Conservation (phyloP, 2,888 invertebrate species). For the Uropetala carovei region DNA sequence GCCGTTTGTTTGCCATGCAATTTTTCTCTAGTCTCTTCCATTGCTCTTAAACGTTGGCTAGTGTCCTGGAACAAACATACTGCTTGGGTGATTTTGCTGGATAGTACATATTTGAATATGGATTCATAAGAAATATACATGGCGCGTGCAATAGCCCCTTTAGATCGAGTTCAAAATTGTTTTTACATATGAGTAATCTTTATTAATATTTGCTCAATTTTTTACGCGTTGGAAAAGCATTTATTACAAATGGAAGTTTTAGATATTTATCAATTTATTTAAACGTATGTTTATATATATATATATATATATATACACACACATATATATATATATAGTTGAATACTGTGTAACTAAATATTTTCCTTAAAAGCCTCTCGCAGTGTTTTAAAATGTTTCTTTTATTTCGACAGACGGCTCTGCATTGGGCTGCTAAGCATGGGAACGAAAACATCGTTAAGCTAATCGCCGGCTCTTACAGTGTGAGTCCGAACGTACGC, state of each 20-base stretch:
- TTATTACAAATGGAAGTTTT: no score
- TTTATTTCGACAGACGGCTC: slow-evolving; percentile 86
- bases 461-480: slow-evolving; percentile 91
- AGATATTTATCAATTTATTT: background rate
- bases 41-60: background rate
- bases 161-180: no score
- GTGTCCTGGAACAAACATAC: background rate
- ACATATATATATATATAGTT: no score
- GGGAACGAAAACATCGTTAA: slow-evolving; percentile 94
- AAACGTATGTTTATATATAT: slow-evolving; percentile 18
- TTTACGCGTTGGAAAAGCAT: no score
- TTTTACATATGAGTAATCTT: no score
- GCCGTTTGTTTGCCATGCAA: background rate
- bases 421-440: slow-evolving; percentile 98
- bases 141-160: no score
- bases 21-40: background rate
- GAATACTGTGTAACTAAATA: no score
- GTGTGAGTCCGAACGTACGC: slow-evolving; percentile 89
- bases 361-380: background rate
- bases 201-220: no score
- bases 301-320: no score
- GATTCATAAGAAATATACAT: no score
- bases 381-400: slow-evolving; percentile 66
- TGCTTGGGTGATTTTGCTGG: background rate
- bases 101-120: background rate